Evolutionary conservation across 2,113 vertebrate genomes (phyloP), one percentile per base, ranked within the genome.

Genomic region (Thunnus maccoyii): DNA sequence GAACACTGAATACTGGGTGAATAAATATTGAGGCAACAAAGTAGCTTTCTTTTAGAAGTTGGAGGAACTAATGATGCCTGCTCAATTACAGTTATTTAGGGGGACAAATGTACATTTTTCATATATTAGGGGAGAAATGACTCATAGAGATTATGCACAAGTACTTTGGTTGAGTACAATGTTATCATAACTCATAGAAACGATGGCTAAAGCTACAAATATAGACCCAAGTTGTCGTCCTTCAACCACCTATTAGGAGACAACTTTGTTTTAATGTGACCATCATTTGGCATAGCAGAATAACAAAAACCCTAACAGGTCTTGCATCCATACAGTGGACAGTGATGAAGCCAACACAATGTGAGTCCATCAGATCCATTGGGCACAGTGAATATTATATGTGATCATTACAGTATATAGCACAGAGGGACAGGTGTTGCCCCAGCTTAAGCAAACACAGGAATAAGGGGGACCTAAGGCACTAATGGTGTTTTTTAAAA

Each of bases 381-480:
- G 82, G 86, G 86, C 87, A 92, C 89, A 91, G 80, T 92, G 85
- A 93, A 89, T 75, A 87, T 20, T n/a, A 18, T 10, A 55, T 80
- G 85, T 85, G n/a, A 76, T 89, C 72, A 72, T 72, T 81, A 74
- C 66, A 83, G 47, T 79, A 67, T 48, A 54, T 46, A 80, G 70
- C 66, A 75, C 67, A 84, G 79, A 76, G 78, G 44, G 75, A 83
- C 86, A 76, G 4, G 15, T 69, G 63, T 36, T n/a, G 54, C 54
- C 73, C 72, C 62, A 60, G 32, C 56, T 78, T 62, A 64, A 86
- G 71, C 67, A 82, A 76, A 86, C 58, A 78, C 46, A 72, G 47
- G 67, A 84, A 36, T 50, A 81, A 78, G 63, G 48, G 68, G 78
- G 60, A 82, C 41, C 52, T 72, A 93, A 95, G 95, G 95, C 95